Conservation (phyloP, 2,797 vertebrate genomes). For the Nasua narica region DNA sequence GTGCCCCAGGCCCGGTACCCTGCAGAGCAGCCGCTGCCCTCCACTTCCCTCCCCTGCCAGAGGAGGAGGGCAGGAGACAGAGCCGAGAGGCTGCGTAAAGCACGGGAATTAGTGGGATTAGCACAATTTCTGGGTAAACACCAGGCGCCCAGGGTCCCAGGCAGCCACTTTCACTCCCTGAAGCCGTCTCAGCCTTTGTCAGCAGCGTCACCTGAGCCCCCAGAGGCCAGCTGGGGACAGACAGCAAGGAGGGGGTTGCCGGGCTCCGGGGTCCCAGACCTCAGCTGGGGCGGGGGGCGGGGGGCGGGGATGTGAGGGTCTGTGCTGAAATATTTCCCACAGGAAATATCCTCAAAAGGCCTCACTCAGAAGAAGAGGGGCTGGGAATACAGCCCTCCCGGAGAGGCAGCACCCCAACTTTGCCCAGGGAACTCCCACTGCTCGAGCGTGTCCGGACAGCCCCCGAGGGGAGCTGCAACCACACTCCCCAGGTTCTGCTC, state of each 20-base stretch:
- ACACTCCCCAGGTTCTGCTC: background rate
- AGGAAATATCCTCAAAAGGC: background rate
- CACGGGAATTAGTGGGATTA: slow-evolving; percentile 64
- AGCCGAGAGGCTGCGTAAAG: slow-evolving; percentile 48
- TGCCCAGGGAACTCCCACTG: background rate
- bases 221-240: background rate
- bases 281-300: background rate
- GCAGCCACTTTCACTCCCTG: slow-evolving; percentile 55
- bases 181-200: background rate
- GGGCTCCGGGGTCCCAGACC: background rate
- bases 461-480: background rate
- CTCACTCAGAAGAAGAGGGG: background rate
- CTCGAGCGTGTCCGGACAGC: background rate
- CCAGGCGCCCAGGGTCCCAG: background rate
- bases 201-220: background rate
- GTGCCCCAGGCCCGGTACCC: background rate
- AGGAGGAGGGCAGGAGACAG: background rate
- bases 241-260: background rate
- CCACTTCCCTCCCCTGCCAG: background rate
- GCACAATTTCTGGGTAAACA: slow-evolving; percentile 68
- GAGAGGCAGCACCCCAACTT: background rate
- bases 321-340: background rate
- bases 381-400: background rate
- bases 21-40: background rate
- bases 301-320: background rate